phyloP scores from a whole-genome alignment of 2,888 invertebrate genomes.

The Achlya flavicornis region DNA sequence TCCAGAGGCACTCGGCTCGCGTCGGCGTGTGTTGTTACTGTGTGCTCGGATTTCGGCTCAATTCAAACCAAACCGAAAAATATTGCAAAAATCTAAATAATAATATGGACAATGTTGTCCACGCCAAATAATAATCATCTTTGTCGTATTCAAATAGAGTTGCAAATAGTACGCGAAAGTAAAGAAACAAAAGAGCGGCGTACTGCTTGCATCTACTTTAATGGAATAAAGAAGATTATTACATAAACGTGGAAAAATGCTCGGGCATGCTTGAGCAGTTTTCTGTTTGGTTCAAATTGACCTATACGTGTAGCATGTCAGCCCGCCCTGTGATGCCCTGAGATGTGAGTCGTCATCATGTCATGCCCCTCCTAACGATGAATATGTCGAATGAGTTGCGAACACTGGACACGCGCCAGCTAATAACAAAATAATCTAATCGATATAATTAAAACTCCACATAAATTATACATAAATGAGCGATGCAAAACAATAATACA shows the following conservation, averaged over 20 bases:
- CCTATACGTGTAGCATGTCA: slow-evolving; percentile 37
- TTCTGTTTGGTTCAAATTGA: no score
- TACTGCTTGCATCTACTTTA: no score
- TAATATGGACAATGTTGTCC: no score
- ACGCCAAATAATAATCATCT: no score
- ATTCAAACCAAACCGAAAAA: no score
- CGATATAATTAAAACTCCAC: slow-evolving; percentile 55
- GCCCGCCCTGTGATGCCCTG: slow-evolving; percentile 36
- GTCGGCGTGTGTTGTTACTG: slow-evolving; percentile 54
- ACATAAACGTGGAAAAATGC: no score
- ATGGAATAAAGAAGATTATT: no score
- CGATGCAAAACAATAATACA: slow-evolving; percentile 74
- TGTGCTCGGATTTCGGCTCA: slow-evolving; percentile 33
- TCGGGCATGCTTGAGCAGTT: no score
- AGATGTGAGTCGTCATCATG: slow-evolving; percentile 29
- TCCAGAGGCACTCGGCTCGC: slow-evolving; percentile 28
- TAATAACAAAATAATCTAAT: slow-evolving; percentile 42
- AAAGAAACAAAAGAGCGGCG: no score
- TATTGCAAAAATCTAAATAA: no score
- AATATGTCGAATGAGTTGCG: slow-evolving; percentile 58
- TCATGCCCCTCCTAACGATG: slow-evolving; percentile 60
- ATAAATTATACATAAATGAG: slow-evolving; percentile 69
- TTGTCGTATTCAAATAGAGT: not conserved
- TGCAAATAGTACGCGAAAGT: no score
- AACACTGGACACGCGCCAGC: slow-evolving; percentile 52